phyloP scores from a whole-genome alignment of 2,113 vertebrate species.

The Burhinus bistriatus region DNA sequence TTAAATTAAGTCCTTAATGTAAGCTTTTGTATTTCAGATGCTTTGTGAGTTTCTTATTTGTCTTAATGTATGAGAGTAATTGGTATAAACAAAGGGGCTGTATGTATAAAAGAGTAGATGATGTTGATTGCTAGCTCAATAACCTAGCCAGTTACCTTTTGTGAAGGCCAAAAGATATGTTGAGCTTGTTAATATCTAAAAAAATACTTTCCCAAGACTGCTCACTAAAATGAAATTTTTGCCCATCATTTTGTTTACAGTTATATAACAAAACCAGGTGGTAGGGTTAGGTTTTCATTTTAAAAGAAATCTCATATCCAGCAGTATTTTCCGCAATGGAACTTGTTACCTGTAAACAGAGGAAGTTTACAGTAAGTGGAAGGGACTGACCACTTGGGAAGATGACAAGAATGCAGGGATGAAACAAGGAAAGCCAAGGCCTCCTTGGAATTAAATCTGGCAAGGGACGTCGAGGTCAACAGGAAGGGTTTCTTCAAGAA shows the following conservation, averaged over 20 bases:
- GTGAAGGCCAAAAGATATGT: neutral
- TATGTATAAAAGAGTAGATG: neutral
- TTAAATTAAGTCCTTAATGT: neutral
- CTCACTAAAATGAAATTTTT: neutral
- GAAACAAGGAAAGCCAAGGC: no score
- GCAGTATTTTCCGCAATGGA: neutral
- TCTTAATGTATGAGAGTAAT: neutral
- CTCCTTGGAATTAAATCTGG: no score
- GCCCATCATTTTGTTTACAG: neutral
- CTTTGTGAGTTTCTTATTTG: neutral
- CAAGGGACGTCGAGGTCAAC: no score
- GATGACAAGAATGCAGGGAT: no score
- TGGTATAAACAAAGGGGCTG: neutral
- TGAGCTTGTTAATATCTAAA: neutral
- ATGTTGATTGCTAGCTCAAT: neutral
- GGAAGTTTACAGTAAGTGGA: no score
- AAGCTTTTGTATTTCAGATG: neutral
- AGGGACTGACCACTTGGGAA: no score
- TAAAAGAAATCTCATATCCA: neutral
- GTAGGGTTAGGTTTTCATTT: neutral
- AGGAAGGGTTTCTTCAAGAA: no score
- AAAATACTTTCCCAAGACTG: neutral
- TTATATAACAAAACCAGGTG: neutral
- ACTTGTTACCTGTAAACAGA: neutral
- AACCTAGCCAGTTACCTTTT: neutral